Evolutionary conservation across 2,888 invertebrate species (phyloP).

Genomic region (Tenthredo notha): DNA sequence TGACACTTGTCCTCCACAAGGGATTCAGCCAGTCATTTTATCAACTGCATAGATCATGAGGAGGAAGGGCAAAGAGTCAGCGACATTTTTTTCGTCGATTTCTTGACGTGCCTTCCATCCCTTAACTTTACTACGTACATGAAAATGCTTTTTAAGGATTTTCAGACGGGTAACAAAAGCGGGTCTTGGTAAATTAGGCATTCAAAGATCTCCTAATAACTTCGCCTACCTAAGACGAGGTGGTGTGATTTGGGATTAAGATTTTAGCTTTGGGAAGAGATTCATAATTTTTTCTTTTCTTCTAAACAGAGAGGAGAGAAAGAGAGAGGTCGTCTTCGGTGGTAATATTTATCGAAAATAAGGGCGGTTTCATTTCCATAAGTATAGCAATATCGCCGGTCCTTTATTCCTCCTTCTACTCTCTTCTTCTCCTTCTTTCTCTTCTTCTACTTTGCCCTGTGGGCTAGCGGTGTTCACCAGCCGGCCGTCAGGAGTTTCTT

Average conservation of each 20-base stretch:
- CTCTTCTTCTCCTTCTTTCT: background rate
- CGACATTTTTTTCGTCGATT: background rate
- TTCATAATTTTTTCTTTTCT: background rate
- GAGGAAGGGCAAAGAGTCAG: background rate
- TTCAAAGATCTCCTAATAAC: background rate
- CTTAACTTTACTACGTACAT: background rate
- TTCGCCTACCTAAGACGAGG: background rate
- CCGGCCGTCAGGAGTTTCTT: conserved; percentile 8
- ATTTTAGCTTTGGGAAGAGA: background rate
- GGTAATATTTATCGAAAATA: conserved; percentile 38
- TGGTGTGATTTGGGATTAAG: background rate
- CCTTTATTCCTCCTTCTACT: background rate
- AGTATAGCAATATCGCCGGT: conserved; percentile 67
- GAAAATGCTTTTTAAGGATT: background rate
- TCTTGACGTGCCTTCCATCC: background rate
- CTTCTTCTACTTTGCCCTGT: background rate
- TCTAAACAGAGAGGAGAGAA: background rate
- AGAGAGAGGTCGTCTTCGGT: background rate
- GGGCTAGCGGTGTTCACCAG: background rate
- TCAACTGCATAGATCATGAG: background rate
- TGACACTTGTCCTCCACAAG: background rate
- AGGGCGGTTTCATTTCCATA: conserved; percentile 73
- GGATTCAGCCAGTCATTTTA: background rate
- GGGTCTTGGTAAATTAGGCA: background rate
- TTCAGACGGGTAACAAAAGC: background rate